Percentiles rank a stretch among this genome's conserved stretches.
phyloP scores from a whole-genome alignment of 1,140 invertebrate species.

The Ceratina japonica region DNA sequence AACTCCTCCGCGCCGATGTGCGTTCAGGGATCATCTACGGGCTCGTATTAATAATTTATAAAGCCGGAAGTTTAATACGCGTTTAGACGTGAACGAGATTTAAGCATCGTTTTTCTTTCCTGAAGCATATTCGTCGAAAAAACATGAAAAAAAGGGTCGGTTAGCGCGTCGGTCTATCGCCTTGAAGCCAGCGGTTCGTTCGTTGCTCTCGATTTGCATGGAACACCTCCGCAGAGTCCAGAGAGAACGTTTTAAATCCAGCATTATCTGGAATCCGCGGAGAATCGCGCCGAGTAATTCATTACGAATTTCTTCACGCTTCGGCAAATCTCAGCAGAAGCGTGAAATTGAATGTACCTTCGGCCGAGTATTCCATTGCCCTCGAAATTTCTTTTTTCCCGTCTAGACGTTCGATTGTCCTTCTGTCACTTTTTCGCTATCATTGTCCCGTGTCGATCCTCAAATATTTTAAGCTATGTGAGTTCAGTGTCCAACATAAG shows the following conservation, averaged over 20 bases:
- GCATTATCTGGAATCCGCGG: constrained; percentile 7
- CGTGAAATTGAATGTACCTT: constrained; percentile 33
- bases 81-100: not conserved
- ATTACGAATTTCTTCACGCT: constrained; percentile 4
- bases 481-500: not conserved
- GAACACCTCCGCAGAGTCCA: not conserved
- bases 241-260: constrained; percentile 5
- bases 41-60: not conserved
- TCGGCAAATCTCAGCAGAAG: not conserved
- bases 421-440: too few relatives aligned
- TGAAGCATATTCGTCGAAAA: too few relatives aligned
- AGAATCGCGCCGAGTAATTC: constrained; percentile 22
- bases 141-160: not conserved
- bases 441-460: too few relatives aligned
- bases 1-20: not conserved
- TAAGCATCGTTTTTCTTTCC: not conserved
- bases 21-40: not conserved
- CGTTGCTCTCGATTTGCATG: constrained; percentile 10
- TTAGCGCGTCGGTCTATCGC: not conserved
- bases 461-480: too few relatives aligned
- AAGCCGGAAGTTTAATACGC: not conserved
- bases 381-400: not conserved
- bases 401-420: constrained; percentile 12
- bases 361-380: not conserved
- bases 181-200: not conserved